Evolutionary conservation across 2,113 vertebrate genomes (phyloP), one percentile per base, ranked within the genome.

Genomic region (Mormyrus iriodes): DNA sequence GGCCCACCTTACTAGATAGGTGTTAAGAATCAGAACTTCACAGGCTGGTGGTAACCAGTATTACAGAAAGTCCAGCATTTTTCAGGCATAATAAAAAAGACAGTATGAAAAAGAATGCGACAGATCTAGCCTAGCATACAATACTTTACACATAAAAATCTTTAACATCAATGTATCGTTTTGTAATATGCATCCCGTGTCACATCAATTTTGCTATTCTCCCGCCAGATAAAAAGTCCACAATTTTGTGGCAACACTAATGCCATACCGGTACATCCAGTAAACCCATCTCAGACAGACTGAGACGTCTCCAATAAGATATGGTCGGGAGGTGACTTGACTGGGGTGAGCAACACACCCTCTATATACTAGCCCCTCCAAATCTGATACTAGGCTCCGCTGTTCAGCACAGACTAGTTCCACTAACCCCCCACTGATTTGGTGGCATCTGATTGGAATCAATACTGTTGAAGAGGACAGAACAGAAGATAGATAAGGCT

Each of bases 381-480:
- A 90, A 24, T 89, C 90, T 90, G 88, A 91, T 91, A 89, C 85
- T 90, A 65, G 91, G 9, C 44, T 92, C 92, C 91, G 92, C 89
- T 92, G 86, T 90, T 93, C 92, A 90, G 42, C 90, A 87, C 27
- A 84, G 91, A 93, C 94, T 87, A 79, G 94, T 94, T 94, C 90
- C 85, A 1, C 93, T 10, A 90, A 93, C 90, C 19, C 5, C 90
- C 90, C 3, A 90, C 91, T 48, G 88, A 94, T 95, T 96, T 95
- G 93, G 94, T 92, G 94, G 53, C 90, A 51, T 82, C 52, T 95
- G 94, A 95, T 95, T 94, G 94, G 92, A 92, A 94, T 95, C 94
- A 95, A 91, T 93, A 91, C 90, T 84, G 21, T 31, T 69, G 86
- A 88, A 31, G 90, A 90, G 91, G 92, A 92, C 93, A 94, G 91